Base-by-base conservation (phyloP, 2,797 vertebrate genomes). In the Coccyzus lansbergi region DNA sequence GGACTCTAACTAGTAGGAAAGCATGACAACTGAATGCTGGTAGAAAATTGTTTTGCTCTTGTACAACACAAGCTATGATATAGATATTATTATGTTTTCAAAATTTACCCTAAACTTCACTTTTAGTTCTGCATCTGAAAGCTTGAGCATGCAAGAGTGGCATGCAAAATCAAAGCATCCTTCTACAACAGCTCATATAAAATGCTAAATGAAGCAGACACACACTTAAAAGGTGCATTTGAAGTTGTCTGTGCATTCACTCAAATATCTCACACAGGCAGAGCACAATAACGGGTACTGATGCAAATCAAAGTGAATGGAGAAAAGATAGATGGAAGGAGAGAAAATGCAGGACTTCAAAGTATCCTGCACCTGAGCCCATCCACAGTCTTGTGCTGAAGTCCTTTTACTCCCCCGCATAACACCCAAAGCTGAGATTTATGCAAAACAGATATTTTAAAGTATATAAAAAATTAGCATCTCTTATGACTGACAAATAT, bases 131-230 rank as follows among this genome's bases (percentile, higher is more conserved):
- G 5, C 16, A n/a, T 15, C 29, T 46, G 36, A 71, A 84, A 58
- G 10, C 14, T n/a, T 2, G 0, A 0, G 0, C 6, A 9, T 6
- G 2, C 15, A 74, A 6, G 2, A 2, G 15, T 10, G 10, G 12
- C 5, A 21, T 11, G 21, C 34, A 52, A 53, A 84, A 51, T 3
- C 33, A 63, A 55, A 68, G 7, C 3, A 16, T 42, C 14, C 11
- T 29, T 72, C 34, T 26, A 20, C 33, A 76, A 24, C 68, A 31
- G 31, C 19, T 82, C 7, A 18, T 5, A 24, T 2, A 19, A 36
- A 44, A n/a, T 0, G 0, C 16, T 21, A 33, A 10, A 36, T n/a
- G 26, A 70, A 81, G 42, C 16, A n/a, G 12, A 19, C 8, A 6
- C 4, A 42, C 6, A 3, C 3, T 38, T 65, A 40, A 14, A 40